Evolutionary conservation across 1,140 invertebrate species (phyloP), one percentile per base, ranked within the genome.

Genomic region (Drosophila subobscura): DNA sequence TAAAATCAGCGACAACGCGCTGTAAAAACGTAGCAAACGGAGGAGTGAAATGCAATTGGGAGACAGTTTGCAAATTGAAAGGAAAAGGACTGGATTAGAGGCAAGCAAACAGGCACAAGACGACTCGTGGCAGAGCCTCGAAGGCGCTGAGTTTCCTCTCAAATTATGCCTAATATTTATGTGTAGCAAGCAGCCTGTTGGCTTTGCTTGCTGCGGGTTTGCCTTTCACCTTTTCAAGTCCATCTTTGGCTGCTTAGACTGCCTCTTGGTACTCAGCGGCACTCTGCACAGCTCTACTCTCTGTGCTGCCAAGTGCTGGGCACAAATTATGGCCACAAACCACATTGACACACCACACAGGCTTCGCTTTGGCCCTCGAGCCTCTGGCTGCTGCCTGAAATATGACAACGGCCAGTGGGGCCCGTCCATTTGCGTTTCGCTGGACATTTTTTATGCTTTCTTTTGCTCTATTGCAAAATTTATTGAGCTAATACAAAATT

Each of bases 401-500:
- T 80, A 80, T 80, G 77, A 81, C 66, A 72, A 57, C 42, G 56
- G 37, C 41, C 75, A 68, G 68, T 51, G 59, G 55, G 72, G 79
- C 72, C 47, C 78, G 80, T 79, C 81, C 80, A 84, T 84, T 84
- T 84, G 80, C 80, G 66, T 79, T 61, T 85, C 80, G 58, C 59
- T 76, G 72, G 41, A 50, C 76, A 76, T 79, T 77, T 64, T 46
- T 83, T 74, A 66, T 65, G 37, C 64, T 75, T 45, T 45, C 45
- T 53, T 45, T 53, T 61, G 46, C 52, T 40, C 45, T 61, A 25
- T 51, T 72, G 72, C 73, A 70, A 85, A 85, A 85, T 85, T 85
- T 85, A 85, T 85, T 85, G 80, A 73, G 81, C 81, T 86, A 85
- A 85, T 85, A 85, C 81, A 86, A 77, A 85, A 85, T 85, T 85